Evolutionary conservation across 2,797 vertebrate species (phyloP), one percentile per base, ranked within the genome.

Genomic region (Pseudopleuronectes americanus): DNA sequence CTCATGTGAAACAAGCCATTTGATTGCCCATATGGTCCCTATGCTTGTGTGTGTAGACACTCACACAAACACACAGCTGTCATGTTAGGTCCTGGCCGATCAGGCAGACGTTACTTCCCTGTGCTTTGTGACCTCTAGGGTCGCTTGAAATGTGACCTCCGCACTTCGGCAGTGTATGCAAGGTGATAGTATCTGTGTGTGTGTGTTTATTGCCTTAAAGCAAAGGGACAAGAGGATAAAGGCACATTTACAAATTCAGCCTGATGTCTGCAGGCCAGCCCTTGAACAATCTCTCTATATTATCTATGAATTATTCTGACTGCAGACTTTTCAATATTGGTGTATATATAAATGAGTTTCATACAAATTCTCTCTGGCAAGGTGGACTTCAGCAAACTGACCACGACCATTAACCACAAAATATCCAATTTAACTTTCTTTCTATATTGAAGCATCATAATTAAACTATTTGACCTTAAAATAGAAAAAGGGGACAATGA

Each of bases 1-100:
- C 52, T 84, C 57, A 68, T 64, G 66, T 72, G 68, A 79, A 84
- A 83, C 57, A 79, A 80, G 68, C 64, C 57, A 71, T 81, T 68
- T 71, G 62, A 75, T 68, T 79, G 55, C 17, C 64, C 60, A 57
- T 57, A 63, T 65, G 66, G 53, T 75, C 48, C 51, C 57, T 13
- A 23, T 48, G 48, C n/a, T 43, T 51, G 47, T 13, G 47, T 62
- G 60, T 57, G 55, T 17, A 19, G 14, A 45, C 14, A 45, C 43
- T 1, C 43, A 45, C 26, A 31, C 58, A 48, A 36, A 55, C 43
- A 80, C 59, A 64, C 36, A 59, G 54, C 64, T 57, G 48, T 45
- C 55, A 71, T 16, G 41, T 63, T 53, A 55, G 17, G 38, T 26
- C 28, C 10, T 36, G 64, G 47, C 53, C 21, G 43, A 53, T 73